A percentile compares a stretch with the other conserved stretches of the same genome.
Evolutionary conservation across 2,888 invertebrate species (phyloP).

Genomic region (Rhagophthalmus giganteus): DNA sequence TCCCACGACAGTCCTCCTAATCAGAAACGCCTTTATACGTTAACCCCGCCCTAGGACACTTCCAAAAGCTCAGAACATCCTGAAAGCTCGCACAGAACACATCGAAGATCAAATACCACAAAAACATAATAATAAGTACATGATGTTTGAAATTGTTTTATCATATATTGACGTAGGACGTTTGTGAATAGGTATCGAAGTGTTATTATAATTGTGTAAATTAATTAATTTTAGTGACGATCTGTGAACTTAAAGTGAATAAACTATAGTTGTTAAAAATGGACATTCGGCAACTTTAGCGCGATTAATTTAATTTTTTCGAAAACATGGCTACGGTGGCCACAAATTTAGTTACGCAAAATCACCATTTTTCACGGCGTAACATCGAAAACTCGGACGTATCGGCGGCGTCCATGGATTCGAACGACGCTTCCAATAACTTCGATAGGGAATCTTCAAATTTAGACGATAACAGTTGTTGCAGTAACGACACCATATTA

Average conservation of each 20-base stretch:
- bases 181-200: conserved; percentile 6
- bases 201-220: conserved; percentile 11
- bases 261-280: too few relatives aligned
- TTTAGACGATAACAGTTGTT: conserved; percentile 66
- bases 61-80: conserved; percentile 48
- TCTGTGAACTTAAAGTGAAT: conserved; percentile 8
- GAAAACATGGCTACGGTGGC: conserved; percentile 36
- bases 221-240: conserved; percentile 9
- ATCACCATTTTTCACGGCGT: conserved; percentile 44
- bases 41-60: conserved; percentile 48
- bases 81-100: conserved; percentile 49
- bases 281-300: too few relatives aligned
- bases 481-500: conserved; percentile 77
- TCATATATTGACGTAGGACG: too few relatives aligned
- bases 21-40: conserved; percentile 34
- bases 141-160: too few relatives aligned
- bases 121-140: too few relatives aligned
- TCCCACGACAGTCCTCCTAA: conserved; percentile 34
- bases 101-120: conserved; percentile 40
- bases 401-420: conserved; percentile 51
- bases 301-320: too few relatives aligned
- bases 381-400: conserved; percentile 48
- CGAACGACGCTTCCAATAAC: conserved; percentile 44
- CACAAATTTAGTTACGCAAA: conserved; percentile 40
- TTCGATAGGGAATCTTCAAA: conserved; percentile 52